phyloP scores from a whole-genome alignment of 1,140 invertebrate genomes.

The Musca vetustissima region DNA sequence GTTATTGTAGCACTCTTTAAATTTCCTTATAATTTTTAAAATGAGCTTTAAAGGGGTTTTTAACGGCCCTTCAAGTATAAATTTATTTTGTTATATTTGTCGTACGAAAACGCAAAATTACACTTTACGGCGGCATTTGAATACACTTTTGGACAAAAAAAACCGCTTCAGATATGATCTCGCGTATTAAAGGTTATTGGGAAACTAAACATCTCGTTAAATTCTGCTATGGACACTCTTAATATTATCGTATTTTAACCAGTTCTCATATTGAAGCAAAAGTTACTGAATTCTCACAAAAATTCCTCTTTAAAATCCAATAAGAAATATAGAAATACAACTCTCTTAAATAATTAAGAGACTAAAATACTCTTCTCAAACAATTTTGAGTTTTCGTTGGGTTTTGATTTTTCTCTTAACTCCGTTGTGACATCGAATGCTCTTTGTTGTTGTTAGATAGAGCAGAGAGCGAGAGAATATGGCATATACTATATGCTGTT shows the following conservation, averaged over 20 bases:
- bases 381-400: neutral
- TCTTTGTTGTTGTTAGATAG: too few relatives aligned
- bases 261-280: constrained; percentile 2
- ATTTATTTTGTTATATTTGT: neutral
- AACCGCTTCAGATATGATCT: constrained; percentile 1
- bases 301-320: neutral
- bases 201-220: neutral
- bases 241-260: neutral
- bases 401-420: neutral
- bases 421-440: neutral
- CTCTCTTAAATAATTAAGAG: neutral
- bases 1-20: neutral
- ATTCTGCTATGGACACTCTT: neutral
- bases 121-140: constrained; percentile 11
- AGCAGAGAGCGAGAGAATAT: neutral
- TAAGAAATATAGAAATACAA: neutral
- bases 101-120: neutral
- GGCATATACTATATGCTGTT: too few relatives aligned
- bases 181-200: neutral
- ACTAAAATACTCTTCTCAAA: neutral
- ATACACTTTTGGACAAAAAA: neutral
- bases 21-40: neutral
- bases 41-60: constrained; percentile 8
- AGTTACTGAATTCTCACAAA: neutral
- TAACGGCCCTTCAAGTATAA: neutral